Evolutionary conservation across 1,140 invertebrate genomes (phyloP), one percentile per base, ranked within the genome.

Genomic region (Bombus impatiens): DNA sequence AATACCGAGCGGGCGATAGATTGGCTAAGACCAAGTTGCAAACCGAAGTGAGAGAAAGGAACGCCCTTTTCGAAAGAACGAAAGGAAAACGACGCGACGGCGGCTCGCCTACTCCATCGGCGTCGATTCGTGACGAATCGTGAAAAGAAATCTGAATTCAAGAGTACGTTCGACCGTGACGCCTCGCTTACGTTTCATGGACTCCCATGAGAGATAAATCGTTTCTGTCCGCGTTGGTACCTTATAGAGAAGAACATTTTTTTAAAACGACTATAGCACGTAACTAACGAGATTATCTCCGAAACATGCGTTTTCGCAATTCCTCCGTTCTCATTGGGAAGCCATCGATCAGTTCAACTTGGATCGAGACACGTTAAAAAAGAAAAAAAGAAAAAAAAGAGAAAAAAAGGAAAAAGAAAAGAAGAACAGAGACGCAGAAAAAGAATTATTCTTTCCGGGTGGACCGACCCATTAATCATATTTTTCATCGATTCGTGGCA

Each of bases 141-240:
- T 72, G 68, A 71, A 81, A 40, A 71, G 67, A 40, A 70, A 42
- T 25, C 44, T 71, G 40, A 81, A 72, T 71, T 81, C 79, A 9
- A 81, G 44, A 40, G 67, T 15, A 71, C 47, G 59, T 53, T 22
- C 67, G 22, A 35, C 22, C 35, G 67, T 37, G 47, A 81, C 67
- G 79, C 10, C 44, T 68, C 65, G 78, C 53, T 80, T 57, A 37
- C 44, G 40, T 53, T 75, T 35, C 74, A 53, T 22, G n/a, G 44
- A 75, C 44, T 75, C 32, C 0, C 42, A 10, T 8, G 74, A 10
- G 32, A 75, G 74, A 75, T 75, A 75, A 75, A 75, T 75, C 44
- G 74, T 53, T 25, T 15, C 44, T 32, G 32, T 53, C 22, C 13
- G 53, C 74, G 18, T 22, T 32, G 18, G 1, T 1, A 32, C 42